A percentile compares a stretch with the other conserved stretches of the same genome.
Conservation (phyloP, 2,797 vertebrate species). For the Carcharodon carcharias region DNA sequence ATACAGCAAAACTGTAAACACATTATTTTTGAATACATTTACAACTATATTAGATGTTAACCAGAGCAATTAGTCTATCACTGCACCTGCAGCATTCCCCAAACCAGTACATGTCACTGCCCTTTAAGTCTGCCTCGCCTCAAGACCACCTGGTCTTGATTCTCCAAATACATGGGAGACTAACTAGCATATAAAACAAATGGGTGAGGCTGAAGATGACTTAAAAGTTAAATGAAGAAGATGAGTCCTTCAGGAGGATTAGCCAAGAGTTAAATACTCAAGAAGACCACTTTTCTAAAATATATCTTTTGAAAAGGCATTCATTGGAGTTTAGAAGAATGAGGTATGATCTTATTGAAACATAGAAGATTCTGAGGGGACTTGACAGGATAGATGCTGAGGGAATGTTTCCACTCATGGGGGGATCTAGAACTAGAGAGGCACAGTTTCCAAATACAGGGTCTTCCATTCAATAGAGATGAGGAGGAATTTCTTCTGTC, state of each 20-base stretch:
- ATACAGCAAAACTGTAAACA: neutral
- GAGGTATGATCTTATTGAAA: too few species aligned
- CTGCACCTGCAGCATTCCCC: too few species aligned
- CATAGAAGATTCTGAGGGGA: too few species aligned
- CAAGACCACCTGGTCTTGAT: neutral
- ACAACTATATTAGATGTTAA: neutral
- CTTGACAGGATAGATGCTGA: too few species aligned
- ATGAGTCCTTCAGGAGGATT: neutral
- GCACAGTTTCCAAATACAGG: too few species aligned
- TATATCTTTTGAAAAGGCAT: too few species aligned
- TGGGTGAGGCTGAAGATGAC: neutral
- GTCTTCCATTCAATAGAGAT: too few species aligned
- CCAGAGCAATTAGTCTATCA: neutral
- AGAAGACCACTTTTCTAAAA: neutral
- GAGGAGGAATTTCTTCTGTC: too few species aligned
- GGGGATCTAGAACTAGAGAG: too few species aligned
- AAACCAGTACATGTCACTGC: neutral
- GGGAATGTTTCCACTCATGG: too few species aligned
- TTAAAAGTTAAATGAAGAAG: neutral
- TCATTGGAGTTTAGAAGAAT: too few species aligned
- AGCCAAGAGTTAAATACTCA: neutral
- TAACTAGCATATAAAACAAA: neutral
- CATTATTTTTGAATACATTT: neutral
- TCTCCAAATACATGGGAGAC: neutral
- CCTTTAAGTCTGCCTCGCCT: neutral